Conservation (phyloP, 1,140 invertebrate genomes). For the Drosophila kohkoa region DNA sequence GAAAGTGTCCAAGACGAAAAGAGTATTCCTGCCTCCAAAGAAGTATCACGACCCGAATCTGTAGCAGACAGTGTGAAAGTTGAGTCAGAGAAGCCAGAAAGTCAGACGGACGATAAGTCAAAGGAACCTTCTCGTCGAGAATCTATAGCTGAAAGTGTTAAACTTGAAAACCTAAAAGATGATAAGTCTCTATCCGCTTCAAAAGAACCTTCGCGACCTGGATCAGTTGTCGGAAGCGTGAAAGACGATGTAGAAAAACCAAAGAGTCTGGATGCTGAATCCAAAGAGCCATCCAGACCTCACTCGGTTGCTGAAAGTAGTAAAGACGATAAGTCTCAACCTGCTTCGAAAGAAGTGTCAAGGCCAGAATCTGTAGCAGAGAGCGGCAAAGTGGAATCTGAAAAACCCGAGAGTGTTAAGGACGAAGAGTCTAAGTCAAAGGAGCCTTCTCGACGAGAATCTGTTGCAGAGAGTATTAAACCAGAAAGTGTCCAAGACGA, state of each 20-base stretch:
- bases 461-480: constrained; percentile 5
- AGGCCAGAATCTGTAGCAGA: constrained; percentile 33
- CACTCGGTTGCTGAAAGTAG: constrained; percentile 29
- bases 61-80: constrained; percentile 29
- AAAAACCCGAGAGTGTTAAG: constrained; percentile 20
- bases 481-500: constrained; percentile 20
- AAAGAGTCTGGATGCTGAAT: constrained; percentile 15
- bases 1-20: constrained; percentile 12
- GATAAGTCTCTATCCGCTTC: constrained; percentile 45
- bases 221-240: constrained; percentile 40
- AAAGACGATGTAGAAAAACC: constrained; percentile 11
- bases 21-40: constrained; percentile 9
- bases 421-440: no score
- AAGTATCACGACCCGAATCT: constrained; percentile 20
- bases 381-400: constrained; percentile 29
- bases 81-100: constrained; percentile 24
- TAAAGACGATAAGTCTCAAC: constrained; percentile 46
- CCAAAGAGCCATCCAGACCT: constrained; percentile 34
- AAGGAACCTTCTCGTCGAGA: constrained; percentile 28
- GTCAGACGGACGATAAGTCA: constrained; percentile 26
- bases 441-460: no score
- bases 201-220: constrained; percentile 41
- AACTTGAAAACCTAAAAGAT: constrained; percentile 34
- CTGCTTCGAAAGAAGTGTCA: constrained; percentile 43
- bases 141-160: constrained; percentile 14